phyloP scores from a whole-genome alignment of 2,888 invertebrate species.

The Shargacucullia verbasci region DNA sequence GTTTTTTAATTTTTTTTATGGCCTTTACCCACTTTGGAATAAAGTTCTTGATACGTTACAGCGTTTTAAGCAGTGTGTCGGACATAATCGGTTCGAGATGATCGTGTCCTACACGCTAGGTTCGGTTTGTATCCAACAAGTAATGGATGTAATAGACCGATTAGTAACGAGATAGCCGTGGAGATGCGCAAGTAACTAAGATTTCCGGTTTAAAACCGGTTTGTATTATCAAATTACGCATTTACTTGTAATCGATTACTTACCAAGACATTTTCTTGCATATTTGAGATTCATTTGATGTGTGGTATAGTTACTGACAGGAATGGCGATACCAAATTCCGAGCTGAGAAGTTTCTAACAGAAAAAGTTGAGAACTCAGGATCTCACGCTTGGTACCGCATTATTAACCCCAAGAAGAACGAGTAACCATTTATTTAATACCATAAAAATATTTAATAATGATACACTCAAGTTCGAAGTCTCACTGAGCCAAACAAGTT shows the following conservation, averaged over 20 bases:
- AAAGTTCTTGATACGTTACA: no score
- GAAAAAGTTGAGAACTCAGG: no score
- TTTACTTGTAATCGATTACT: background rate
- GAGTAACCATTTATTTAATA: conserved; percentile 14
- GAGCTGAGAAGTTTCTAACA: no score
- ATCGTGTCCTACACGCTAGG: no score
- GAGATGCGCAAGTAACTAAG: background rate
- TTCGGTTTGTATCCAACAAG: background rate
- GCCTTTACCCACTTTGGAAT: no score
- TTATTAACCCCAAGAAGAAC: conserved; percentile 9
- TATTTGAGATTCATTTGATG: no score
- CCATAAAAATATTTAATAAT: conserved; percentile 9
- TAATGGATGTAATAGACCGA: background rate
- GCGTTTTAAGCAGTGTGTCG: no score
- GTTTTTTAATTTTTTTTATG: background rate
- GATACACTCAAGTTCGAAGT: conserved; percentile 11
- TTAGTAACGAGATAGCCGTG: background rate
- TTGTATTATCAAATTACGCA: conserved; percentile 2
- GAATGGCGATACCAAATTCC: no score
- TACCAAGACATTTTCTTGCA: no score
- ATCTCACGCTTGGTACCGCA: no score
- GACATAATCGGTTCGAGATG: no score
- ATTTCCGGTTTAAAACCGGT: conserved; percentile 1
- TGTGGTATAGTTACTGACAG: no score
- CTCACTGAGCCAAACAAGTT: conserved; percentile 31